Evolutionary conservation across 2,888 invertebrate species (phyloP).

Genomic region (Apomyelois bistriatella): DNA sequence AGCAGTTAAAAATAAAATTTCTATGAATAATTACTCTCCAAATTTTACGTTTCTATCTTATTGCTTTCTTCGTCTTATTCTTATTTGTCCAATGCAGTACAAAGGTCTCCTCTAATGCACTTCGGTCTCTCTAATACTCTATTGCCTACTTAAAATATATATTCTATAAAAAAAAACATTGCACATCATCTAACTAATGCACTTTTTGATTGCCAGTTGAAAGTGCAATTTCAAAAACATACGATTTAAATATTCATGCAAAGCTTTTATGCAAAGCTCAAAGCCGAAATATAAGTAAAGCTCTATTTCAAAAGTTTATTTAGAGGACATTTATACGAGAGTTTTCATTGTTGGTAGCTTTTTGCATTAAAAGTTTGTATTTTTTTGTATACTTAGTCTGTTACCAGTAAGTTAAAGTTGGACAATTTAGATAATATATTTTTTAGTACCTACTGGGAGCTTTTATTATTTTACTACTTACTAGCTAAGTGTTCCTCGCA

Average conservation of each 20-base stretch:
- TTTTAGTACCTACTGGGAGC: no score
- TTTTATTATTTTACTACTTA: no score
- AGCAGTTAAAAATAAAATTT: no score
- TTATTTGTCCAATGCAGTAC: no score
- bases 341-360: background rate
- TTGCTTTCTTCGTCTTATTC: no score
- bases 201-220: background rate
- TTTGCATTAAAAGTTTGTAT: background rate
- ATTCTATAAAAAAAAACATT: background rate
- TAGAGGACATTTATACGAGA: background rate
- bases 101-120: no score
- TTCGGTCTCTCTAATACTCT: no score
- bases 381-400: background rate
- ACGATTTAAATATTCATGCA: background rate
- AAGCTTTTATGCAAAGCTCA: slow-evolving; percentile 5
- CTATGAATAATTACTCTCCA: no score
- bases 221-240: background rate
- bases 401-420: no score
- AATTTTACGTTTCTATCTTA: no score
- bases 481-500: no score
- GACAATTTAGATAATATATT: no score
- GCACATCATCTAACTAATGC: background rate
- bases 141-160: background rate
- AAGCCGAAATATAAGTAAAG: background rate
- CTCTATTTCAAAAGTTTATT: background rate